Conservation (phyloP, 2,113 vertebrate species). For the Odontesthes bonariensis region DNA sequence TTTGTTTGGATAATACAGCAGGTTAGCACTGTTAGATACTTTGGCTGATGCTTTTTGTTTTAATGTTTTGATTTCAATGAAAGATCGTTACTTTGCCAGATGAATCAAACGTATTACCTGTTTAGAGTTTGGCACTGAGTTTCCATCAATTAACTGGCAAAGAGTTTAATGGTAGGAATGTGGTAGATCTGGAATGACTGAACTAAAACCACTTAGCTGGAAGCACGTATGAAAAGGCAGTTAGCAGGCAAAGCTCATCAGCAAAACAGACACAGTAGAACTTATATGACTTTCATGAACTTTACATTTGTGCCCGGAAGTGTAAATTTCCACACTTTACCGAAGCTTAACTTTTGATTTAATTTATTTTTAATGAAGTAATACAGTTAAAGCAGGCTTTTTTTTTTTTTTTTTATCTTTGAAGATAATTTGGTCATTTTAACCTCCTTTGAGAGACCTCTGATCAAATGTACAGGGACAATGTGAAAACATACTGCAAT, state of each 20-base stretch:
- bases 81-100: background rate
- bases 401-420: background rate
- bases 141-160: background rate
- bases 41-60: background rate
- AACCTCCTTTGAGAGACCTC: background rate
- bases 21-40: too few species aligned
- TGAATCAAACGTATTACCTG: too few species aligned
- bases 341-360: background rate
- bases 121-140: background rate
- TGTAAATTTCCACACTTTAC: background rate
- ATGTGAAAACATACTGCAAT: background rate
- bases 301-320: background rate
- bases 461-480: background rate
- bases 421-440: background rate
- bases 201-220: background rate
- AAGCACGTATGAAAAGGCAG: background rate
- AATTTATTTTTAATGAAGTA: background rate
- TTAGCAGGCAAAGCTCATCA: background rate
- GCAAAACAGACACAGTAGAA: background rate
- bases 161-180: conserved; percentile 30
- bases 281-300: too few species aligned
- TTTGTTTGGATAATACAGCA: too few species aligned
- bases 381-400: background rate
- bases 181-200: conserved; percentile 39
- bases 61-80: background rate